Base-by-base conservation (phyloP, 2,113 vertebrate genomes). In the Prinia subflava region DNA sequence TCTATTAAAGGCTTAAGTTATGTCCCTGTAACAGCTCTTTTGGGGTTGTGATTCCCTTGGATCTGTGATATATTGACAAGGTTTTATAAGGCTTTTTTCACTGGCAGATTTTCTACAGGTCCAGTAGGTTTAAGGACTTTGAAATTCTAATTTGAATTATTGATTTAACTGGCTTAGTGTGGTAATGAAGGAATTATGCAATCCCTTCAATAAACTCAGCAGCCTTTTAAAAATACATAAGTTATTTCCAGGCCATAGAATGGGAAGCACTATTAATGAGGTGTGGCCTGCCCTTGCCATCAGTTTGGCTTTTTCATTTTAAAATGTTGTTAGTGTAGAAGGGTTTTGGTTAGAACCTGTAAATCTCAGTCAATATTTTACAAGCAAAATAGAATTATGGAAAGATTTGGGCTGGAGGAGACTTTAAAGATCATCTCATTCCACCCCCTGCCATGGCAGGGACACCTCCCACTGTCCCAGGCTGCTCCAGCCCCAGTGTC, bases 121-220 rank as follows among this genome's bases (percentile, higher is more conserved):
- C 53, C 57, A n/a, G 44, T 33, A 83, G 53, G 67, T 82, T 90
- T 59, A 80, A 92, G 47, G 35, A 63, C 60, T 62, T 69, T 33
- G 39, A 79, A 79, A 95, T 65, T 89, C 67, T 82, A 30, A 73
- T 95, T 92, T 70, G 67, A 86, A 70, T 94, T 89, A 76, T 73
- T 79, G 46, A 63, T 89, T 75, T 73, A 87, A 68, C 44, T 60
- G 74, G 11, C 31, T 94, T 49, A 16, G 18, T 2, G 5, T 57
- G 56, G 74, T 91, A 94, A 84, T 91, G 89, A 91, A 87, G 69
- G 77, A 81, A 92, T 95, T 95, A 94, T 31, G 89, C 77, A 95
- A 92, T 39, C 30, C 39, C 55, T 71, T 37, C 14, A 2, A 44
- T 55, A 59, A 81, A 44, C 44, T 21, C 76, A 81, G 56, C 77